Base-by-base conservation (phyloP, 2,888 invertebrate species). In the Xanthia icteritia region DNA sequence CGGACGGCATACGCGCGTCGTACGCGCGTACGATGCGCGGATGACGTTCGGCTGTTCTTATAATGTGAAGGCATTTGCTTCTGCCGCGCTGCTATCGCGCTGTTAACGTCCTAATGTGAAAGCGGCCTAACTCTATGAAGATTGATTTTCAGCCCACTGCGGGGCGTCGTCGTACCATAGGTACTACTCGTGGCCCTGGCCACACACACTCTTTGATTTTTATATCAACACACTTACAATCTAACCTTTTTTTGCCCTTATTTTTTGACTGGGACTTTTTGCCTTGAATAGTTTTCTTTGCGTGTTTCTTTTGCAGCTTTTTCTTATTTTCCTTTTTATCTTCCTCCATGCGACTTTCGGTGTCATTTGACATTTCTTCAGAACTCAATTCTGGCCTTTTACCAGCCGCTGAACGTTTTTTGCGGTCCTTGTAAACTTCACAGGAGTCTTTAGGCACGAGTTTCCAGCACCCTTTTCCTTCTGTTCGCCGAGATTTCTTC, bases 391-490 rank as follows among this genome's bases (percentile, higher is more conserved):
- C 45, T 39, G 80, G 23, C 70, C 69, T 77, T 61, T 72, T 69
- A 17, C 77, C 77, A 56, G 79, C 42, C 85, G 70, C 77, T 85
- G 77, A 54, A 1, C 91, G 90, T 73, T 85, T 90, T 5, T 86
- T 90, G 9, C 93, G 90, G 13, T 91, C 87, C 77, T 89, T 94
- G 66, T 94, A 93, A 17, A 95, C 89, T 80, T 94, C 94, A 56
- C 92, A 91, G 0, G 95, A 95, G 77, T 95, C 95, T 88, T 93
- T 94, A 0, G 94, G 95, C 36, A 94, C 71, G 0, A 95, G 83
- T 77, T 91, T 93, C 94, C 94, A 95, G 1, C 85, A 81, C 5
- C 86, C 85, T 73, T 83, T 89, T 0, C 87, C 82, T 56, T 89
- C 85, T 39, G 89, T 77, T 8, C 83, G 76, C 51, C 85, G 84